Evolutionary conservation across 92 coral and sea anemone genomes (phyloP), one percentile per base, ranked within the genome.

Genomic region (Epizoanthus ramosus): DNA sequence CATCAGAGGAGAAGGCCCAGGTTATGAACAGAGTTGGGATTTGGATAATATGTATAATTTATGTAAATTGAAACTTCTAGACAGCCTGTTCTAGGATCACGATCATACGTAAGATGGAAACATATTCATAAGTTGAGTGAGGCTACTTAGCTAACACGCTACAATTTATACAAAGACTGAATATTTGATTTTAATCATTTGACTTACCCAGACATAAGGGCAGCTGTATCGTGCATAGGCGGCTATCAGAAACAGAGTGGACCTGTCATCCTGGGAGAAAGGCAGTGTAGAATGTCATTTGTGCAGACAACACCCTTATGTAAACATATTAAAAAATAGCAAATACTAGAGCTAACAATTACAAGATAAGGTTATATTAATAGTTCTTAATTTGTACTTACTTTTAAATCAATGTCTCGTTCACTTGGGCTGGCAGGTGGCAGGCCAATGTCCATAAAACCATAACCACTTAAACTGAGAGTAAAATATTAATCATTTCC

Each of bases 361-460:
- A 37, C 43, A 37, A 3, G 43, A 6, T 37, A 37, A 37, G 43
- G 43, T 31, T 14, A 43, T 22, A 28, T 28, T 28, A 28, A 6
- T 45, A 39, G 14, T 60, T 9, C 19, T 24, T 17, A 14, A 59
- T 14, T 41, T 12, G 35, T 18, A 18, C 59, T 17, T 28, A 94
- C 98, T 98, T 95, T 94, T 17, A 93, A 88, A 75, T 93, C 98
- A 68, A 92, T 93, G 76, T 95, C 98, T 82, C 92, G 89, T 54
- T 96, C 99, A 87, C 99, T 96, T 8, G 99, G 99, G 52, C 99
- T 96, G 7, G 99, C 99, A 31, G 99, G 99, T 12, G 98, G 98
- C 41, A 95, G 88, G 14, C 98, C 96, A 80, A 95, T 89, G 73
- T 95, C 98, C 98, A 95, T 95, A 85, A 93, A 91, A 5, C 98